These are phyloP conservation scores for Dipus sagitta DNA, from an alignment of 2,797 vertebrate species.

Conservation along the genomic window DNA sequence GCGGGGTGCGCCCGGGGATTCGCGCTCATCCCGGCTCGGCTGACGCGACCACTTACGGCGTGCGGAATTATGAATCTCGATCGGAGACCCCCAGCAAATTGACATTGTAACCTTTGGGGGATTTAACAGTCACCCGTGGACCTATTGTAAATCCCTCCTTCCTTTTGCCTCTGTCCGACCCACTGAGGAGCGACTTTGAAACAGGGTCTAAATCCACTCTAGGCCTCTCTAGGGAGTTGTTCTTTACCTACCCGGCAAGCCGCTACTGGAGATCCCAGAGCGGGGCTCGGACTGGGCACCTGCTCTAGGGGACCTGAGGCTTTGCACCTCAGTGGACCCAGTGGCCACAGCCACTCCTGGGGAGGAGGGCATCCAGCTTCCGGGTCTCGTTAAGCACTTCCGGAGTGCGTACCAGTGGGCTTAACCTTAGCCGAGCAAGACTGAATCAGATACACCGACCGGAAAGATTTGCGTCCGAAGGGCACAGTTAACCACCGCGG, in stretches of 20 bases:
- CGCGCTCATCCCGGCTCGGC: neutral
- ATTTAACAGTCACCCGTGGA: neutral
- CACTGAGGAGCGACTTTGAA: neutral
- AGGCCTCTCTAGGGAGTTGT: neutral
- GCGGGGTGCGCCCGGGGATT: neutral
- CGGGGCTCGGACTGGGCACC: accelerated
- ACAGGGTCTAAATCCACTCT: neutral
- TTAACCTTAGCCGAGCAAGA: accelerated
- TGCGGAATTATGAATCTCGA: neutral
- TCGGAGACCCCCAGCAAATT: neutral
- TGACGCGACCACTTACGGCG: neutral
- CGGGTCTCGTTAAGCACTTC: slow-evolving; percentile 67
- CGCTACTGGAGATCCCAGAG: neutral
- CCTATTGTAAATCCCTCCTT: neutral
- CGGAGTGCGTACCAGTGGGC: neutral
- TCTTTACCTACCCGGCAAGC: neutral
- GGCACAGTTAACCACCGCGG: accelerated
- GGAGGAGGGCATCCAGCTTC: neutral
- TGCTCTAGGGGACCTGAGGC: accelerated
- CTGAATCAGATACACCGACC: accelerated
- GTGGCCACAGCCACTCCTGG: neutral
- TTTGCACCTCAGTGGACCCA: accelerated
- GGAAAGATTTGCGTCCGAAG: accelerated
- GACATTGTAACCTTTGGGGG: neutral
- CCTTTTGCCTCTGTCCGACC: neutral